Conservation (phyloP, 2,113 vertebrate genomes). For the Hippoglossus stenolepis region DNA sequence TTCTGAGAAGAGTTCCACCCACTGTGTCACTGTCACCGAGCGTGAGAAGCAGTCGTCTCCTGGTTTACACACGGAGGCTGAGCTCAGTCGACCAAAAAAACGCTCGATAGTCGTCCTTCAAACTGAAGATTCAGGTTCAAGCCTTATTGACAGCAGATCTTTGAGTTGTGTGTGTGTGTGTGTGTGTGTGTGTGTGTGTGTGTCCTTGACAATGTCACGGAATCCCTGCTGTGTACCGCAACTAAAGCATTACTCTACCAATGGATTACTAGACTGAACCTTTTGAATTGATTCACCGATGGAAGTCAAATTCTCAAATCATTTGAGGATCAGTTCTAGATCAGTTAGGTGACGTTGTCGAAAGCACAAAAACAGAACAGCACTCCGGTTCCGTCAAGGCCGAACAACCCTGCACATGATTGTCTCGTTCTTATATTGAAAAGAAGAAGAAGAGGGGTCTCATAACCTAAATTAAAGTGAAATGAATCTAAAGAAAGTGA, state of each 20-base stretch:
- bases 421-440: too few species aligned
- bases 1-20: slow-evolving; percentile 3
- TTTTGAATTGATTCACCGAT: not conserved
- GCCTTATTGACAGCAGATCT: not conserved
- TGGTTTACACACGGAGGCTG: too few species aligned
- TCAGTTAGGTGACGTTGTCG: too few species aligned
- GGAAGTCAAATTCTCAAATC: not conserved
- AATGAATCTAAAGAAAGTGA: too few species aligned
- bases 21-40: slow-evolving; percentile 11
- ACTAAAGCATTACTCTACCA: not conserved
- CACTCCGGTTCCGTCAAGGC: not conserved
- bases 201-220: not conserved
- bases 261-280: not conserved
- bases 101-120: not conserved
- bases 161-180: not conserved
- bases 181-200: not conserved
- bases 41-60: not conserved
- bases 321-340: too few species aligned
- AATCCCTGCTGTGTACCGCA: not conserved
- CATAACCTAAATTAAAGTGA: too few species aligned
- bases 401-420: too few species aligned
- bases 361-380: too few species aligned
- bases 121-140: not conserved
- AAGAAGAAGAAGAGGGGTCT: too few species aligned
- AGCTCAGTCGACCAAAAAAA: not conserved